Conservation (phyloP, 1,140 invertebrate genomes). For the Temnothorax longispinosus region DNA sequence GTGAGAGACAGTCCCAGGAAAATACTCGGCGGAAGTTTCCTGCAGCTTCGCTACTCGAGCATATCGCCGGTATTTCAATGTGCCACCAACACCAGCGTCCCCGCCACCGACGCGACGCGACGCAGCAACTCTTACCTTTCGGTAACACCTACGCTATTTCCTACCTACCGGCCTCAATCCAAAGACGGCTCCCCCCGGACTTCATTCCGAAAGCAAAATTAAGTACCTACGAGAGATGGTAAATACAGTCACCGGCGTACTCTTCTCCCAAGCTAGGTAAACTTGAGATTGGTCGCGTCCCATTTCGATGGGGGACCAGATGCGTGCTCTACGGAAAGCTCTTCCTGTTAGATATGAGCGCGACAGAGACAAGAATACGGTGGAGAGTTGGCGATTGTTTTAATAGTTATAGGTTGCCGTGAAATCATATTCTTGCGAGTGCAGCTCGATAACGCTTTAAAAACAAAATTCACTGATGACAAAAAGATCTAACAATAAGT, state of each 20-base stretch:
- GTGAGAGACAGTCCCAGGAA: constrained; percentile 84
- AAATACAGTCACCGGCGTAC: constrained; percentile 77
- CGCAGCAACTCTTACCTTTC: constrained; percentile 70
- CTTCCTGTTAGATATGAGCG: not conserved
- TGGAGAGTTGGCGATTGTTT: not conserved
- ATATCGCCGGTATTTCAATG: constrained; percentile 81
- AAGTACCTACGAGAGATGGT: constrained; percentile 81
- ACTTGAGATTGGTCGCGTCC: constrained; percentile 52
- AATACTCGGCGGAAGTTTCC: constrained; percentile 83
- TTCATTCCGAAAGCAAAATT: constrained; percentile 84
- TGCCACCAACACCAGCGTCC: constrained; percentile 77
- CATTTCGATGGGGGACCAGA: constrained; percentile 56
- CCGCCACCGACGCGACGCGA: not conserved
- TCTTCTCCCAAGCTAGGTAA: constrained; percentile 56
- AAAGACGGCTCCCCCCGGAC: constrained; percentile 70
- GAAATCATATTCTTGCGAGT: not conserved
- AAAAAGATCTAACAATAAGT: not conserved
- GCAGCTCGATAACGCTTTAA: not conserved
- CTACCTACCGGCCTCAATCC: constrained; percentile 48
- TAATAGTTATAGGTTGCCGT: not conserved
- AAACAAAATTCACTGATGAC: not conserved
- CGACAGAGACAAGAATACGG: not conserved
- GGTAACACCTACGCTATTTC: constrained; percentile 75
- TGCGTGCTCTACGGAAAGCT: constrained; percentile 23
- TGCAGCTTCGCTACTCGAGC: constrained; percentile 73